Evolutionary conservation across 2,888 invertebrate genomes (phyloP).

Genomic region (Drosophila rellima): DNA sequence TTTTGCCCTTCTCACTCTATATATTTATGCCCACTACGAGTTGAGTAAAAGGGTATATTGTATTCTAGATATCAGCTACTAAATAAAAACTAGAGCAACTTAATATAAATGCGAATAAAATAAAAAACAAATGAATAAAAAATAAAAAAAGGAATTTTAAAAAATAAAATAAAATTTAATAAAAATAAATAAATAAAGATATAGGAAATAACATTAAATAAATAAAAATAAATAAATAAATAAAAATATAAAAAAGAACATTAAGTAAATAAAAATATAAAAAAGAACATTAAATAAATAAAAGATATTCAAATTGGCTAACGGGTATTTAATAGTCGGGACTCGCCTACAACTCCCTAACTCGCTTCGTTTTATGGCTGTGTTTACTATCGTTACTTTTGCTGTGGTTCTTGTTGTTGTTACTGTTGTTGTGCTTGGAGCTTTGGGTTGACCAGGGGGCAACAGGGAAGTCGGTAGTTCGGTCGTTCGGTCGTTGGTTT

Average conservation of each 20-base stretch:
- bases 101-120: no score
- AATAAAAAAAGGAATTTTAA: no score
- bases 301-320: neutral
- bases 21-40: conserved; percentile 20
- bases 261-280: no score
- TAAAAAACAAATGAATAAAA: no score
- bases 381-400: conserved; percentile 53
- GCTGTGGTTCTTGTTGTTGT: conserved; percentile 26
- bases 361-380: conserved; percentile 61
- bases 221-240: no score
- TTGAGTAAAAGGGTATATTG: neutral
- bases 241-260: no score
- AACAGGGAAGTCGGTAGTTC: conserved; percentile 37
- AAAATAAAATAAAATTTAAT: no score
- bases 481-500: conserved; percentile 52
- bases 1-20: conserved; percentile 8
- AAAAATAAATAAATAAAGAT: no score
- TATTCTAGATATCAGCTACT: no score
- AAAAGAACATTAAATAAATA: no score
- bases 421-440: conserved; percentile 42
- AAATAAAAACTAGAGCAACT: no score
- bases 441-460: conserved; percentile 65
- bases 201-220: no score
- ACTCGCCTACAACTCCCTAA: neutral
- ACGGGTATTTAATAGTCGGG: neutral